Percentiles rank a stretch among this genome's conserved stretches.
phyloP scores from a whole-genome alignment of 2,797 vertebrate genomes.

The Pyrocephalus nanus region DNA sequence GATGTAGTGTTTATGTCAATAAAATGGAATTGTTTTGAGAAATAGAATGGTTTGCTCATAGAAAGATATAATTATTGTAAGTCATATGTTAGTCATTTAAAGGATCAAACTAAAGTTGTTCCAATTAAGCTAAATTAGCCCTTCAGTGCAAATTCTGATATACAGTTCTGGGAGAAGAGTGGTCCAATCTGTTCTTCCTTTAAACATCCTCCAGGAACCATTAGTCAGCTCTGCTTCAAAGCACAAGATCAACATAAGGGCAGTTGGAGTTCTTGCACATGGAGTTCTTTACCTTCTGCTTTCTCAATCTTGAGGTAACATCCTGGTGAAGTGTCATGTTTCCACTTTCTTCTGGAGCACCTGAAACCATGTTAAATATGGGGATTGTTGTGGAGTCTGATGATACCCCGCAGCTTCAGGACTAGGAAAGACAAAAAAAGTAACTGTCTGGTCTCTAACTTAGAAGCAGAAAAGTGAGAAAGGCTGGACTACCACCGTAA shows the following conservation, averaged over 20 bases:
- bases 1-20: background rate
- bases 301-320: background rate
- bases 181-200: background rate
- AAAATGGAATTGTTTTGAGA: background rate
- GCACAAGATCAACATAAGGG: background rate
- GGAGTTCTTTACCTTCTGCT: background rate
- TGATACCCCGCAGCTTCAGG: background rate
- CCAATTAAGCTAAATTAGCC: background rate
- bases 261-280: background rate
- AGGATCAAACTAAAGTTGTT: background rate
- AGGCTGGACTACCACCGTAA: background rate
- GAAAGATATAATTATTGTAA: background rate
- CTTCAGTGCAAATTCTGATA: background rate
- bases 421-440: background rate
- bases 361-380: background rate
- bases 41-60: background rate
- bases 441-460: background rate
- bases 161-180: background rate
- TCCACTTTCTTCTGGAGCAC: background rate
- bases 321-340: background rate
- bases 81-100: background rate
- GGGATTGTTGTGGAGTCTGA: background rate
- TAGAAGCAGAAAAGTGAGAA: background rate
- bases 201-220: background rate
- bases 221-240: background rate